Conservation (phyloP, 2,113 vertebrate genomes). For the Benitochromis conjunctus region DNA sequence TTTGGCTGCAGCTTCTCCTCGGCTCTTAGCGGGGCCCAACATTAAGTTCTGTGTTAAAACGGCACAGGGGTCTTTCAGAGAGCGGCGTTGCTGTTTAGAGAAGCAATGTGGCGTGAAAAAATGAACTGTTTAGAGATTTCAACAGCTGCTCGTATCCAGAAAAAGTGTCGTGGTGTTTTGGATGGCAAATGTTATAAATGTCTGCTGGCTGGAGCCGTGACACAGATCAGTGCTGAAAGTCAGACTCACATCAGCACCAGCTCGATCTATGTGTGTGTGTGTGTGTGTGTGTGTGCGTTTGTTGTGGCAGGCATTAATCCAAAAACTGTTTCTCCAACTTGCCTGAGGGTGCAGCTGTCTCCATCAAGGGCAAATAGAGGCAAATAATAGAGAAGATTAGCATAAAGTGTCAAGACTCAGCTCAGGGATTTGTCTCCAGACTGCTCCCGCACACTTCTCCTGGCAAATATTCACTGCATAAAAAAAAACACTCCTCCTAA, state of each 20-base stretch:
- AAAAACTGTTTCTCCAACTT: constrained; percentile 2
- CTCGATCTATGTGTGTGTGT: neutral
- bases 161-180: neutral
- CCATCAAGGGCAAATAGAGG: constrained; percentile 32
- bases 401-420: constrained; percentile 27
- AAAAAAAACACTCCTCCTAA: neutral
- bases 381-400: constrained; percentile 41
- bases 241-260: neutral
- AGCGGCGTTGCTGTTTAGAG: neutral
- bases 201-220: neutral
- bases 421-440: neutral
- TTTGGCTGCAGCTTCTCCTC: neutral
- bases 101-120: neutral
- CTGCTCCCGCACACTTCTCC: neutral
- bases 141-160: neutral
- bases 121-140: neutral
- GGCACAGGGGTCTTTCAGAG: neutral
- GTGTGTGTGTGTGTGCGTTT: neutral
- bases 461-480: neutral
- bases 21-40: neutral
- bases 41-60: neutral
- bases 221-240: constrained; percentile 14
- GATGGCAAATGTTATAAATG: neutral
- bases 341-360: constrained; percentile 31
- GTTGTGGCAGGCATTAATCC: constrained; percentile 18